phyloP scores from a whole-genome alignment of 2,888 invertebrate genomes.

The Allygus modestus region DNA sequence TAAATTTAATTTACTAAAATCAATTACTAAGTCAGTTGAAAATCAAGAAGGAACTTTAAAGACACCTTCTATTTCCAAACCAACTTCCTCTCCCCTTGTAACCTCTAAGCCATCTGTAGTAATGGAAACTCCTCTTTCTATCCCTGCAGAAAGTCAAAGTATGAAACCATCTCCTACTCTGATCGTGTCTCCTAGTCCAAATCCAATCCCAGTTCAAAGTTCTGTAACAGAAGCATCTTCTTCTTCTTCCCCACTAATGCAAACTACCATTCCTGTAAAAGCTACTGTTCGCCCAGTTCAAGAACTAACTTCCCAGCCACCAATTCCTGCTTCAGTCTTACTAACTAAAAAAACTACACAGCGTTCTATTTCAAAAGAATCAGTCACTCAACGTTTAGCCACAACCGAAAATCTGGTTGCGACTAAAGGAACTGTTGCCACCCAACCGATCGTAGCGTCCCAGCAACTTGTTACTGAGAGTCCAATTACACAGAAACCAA shows the following conservation, averaged over 20 bases:
- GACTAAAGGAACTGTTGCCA: background rate
- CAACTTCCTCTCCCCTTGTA: background rate
- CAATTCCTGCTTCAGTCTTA: background rate
- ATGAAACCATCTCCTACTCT: background rate
- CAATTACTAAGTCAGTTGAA: background rate
- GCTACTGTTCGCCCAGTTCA: background rate
- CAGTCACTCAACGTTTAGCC: background rate
- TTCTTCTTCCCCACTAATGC: background rate
- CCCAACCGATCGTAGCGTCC: background rate
- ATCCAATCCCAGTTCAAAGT: background rate
- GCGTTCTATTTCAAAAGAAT: background rate
- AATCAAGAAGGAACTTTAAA: background rate
- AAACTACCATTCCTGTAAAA: background rate
- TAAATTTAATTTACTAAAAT: background rate
- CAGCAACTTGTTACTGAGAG: background rate
- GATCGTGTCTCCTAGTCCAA: background rate
- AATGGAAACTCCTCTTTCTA: too few species aligned
- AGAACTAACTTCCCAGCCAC: background rate
- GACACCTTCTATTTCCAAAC: background rate
- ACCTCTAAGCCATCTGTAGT: background rate
- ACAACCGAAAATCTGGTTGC: background rate
- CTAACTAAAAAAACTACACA: background rate
- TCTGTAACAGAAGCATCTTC: background rate
- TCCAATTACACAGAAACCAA: background rate
- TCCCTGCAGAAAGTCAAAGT: background rate